phyloP scores from a whole-genome alignment of 2,797 vertebrate genomes.

The Sebastes variabilis region DNA sequence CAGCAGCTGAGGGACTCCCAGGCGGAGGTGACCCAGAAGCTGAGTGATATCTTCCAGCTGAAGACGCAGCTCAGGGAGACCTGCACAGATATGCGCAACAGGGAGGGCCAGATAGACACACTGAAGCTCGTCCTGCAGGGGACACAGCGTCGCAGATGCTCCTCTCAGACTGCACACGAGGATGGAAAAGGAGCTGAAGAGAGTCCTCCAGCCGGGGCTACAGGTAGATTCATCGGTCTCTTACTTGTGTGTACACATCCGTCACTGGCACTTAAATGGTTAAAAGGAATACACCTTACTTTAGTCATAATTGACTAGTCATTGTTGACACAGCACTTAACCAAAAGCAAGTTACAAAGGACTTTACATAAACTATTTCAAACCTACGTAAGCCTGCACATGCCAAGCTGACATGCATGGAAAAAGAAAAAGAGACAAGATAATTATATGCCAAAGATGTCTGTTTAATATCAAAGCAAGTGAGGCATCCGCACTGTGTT shows the following conservation, averaged over 20 bases:
- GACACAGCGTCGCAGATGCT: slow-evolving; percentile 50
- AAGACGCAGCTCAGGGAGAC: slow-evolving; percentile 93
- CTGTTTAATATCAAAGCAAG: slow-evolving; percentile 16
- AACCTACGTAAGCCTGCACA: neutral
- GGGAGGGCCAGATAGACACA: slow-evolving; percentile 86
- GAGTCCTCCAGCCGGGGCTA: slow-evolving; percentile 28
- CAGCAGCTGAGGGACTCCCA: slow-evolving; percentile 96
- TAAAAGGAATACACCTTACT: neutral
- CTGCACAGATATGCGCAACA: slow-evolving; percentile 85
- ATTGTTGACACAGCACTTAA: neutral
- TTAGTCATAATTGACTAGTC: neutral
- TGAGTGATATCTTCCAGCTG: slow-evolving; percentile 94
- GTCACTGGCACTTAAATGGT: neutral
- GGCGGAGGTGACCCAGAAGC: slow-evolving; percentile 93
- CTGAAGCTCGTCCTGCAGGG: slow-evolving; percentile 84
- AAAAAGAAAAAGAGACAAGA: neutral
- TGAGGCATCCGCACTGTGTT: neutral
- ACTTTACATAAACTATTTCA: neutral
- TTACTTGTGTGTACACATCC: neutral
- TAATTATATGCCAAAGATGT: slow-evolving; percentile 4
- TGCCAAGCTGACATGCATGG: neutral
- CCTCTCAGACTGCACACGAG: slow-evolving; percentile 44
- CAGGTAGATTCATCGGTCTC: slow-evolving; percentile 55
- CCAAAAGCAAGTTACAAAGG: neutral
- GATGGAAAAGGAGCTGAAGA: slow-evolving; percentile 60